Conservation (phyloP, 2,113 vertebrate genomes). For the Thamnaconus septentrionalis region DNA sequence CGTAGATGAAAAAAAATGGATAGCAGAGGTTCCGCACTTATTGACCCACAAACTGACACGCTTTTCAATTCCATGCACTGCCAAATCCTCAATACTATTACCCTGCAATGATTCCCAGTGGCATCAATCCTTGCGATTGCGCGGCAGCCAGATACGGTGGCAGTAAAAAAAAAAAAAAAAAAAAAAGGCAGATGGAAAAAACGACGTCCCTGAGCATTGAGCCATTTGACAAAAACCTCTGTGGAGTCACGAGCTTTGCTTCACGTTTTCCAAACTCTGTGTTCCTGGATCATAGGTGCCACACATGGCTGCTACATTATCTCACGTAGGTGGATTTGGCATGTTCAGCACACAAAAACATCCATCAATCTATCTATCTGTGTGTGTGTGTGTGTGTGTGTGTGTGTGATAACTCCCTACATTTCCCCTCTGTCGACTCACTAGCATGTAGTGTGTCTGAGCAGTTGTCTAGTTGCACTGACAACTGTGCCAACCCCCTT, state of each 20-base stretch:
- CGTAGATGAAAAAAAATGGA: conserved; percentile 9
- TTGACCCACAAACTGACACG: conserved; percentile 53
- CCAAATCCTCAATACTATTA: conserved; percentile 64
- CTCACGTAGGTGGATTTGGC: no score
- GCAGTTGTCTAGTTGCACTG: conserved; percentile 59
- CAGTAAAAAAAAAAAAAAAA: conserved; percentile 27
- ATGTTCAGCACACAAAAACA: no score
- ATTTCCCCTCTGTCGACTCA: neutral
- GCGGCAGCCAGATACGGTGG: conserved; percentile 50
- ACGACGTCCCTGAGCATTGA: conserved; percentile 46
- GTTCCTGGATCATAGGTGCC: no score
- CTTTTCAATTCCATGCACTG: conserved; percentile 55
- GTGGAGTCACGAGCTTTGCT: no score
- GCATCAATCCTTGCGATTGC: conserved; percentile 60
- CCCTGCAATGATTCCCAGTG: conserved; percentile 65
- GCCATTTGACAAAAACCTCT: conserved; percentile 5
- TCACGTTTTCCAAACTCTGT: no score
- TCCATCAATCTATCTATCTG: no score
- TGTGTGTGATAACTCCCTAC: no score
- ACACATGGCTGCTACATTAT: no score
- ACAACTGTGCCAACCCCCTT: conserved; percentile 15
- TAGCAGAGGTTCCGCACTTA: conserved; percentile 36
- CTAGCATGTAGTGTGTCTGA: conserved; percentile 55
- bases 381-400: no score
- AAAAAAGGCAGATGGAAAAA: conserved; percentile 18